phyloP scores from a whole-genome alignment of 2,888 invertebrate genomes.

The Trimorus sp. region DNA sequence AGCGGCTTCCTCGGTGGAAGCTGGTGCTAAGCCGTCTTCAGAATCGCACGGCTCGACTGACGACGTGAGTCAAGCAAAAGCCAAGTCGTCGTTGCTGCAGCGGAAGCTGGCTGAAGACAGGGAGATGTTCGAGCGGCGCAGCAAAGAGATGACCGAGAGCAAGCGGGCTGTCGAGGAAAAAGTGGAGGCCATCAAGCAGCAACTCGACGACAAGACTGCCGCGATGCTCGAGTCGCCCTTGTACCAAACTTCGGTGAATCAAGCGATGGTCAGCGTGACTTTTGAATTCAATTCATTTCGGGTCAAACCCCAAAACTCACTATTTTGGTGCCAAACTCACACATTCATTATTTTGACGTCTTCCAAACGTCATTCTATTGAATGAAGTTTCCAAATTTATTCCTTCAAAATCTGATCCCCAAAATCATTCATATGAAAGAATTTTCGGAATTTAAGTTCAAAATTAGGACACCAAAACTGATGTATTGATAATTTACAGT shows the following conservation, averaged over 20 bases:
- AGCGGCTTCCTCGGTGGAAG: constrained; percentile 70
- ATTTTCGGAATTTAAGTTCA: no score
- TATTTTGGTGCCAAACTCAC: no score
- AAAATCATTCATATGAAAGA: no score
- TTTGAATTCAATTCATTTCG: no score
- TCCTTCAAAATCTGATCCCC: no score
- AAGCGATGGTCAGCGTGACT: constrained; percentile 67
- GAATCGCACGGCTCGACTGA: constrained; percentile 69
- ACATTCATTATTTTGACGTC: no score
- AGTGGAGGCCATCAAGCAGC: constrained; percentile 81
- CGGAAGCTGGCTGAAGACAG: constrained; percentile 81
- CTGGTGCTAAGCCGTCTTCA: constrained; percentile 68
- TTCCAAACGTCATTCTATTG: no score
- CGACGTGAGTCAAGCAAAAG: constrained; percentile 77
- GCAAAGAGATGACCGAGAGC: constrained; percentile 79
- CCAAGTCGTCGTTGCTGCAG: constrained; percentile 78
- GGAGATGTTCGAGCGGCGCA: constrained; percentile 80
- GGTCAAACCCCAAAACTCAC: no score
- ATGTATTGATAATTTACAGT: constrained; percentile 63
- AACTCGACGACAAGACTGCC: constrained; percentile 81
- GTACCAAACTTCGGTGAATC: constrained; percentile 70
- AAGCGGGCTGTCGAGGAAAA: constrained; percentile 80
- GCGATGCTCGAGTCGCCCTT: constrained; percentile 72
- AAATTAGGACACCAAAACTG: neutral
- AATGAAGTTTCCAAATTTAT: no score